phyloP scores from a whole-genome alignment of 2,888 invertebrate species.

The Zele albiditarsus region DNA sequence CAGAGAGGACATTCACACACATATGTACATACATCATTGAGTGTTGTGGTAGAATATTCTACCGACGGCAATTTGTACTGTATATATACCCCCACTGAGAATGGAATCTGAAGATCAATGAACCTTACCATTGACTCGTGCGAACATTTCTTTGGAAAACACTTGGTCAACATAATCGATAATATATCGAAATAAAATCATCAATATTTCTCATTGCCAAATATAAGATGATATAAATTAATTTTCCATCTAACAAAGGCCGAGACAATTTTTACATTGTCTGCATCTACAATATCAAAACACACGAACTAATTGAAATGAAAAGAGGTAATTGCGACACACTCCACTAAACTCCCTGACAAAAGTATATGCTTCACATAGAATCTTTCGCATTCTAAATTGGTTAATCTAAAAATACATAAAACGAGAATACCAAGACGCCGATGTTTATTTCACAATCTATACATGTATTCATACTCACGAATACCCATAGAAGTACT shows the following conservation, averaged over 20 bases:
- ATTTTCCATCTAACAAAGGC: too few relatives aligned
- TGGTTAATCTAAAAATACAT: constrained; percentile 37
- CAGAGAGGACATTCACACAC: neutral
- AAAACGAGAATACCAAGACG: constrained; percentile 1
- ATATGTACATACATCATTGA: neutral
- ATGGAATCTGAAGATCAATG: constrained; percentile 50
- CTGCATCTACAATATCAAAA: neutral
- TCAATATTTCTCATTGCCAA: neutral
- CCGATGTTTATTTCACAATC: neutral
- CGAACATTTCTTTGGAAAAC: constrained; percentile 50
- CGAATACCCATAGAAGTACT: neutral
- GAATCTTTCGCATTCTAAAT: constrained; percentile 15
- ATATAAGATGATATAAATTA: too few relatives aligned
- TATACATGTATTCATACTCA: neutral
- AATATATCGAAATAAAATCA: neutral
- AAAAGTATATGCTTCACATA: neutral
- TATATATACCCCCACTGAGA: constrained; percentile 11
- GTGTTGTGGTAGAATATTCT: neutral
- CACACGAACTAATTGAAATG: neutral
- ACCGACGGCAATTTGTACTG: constrained; percentile 13
- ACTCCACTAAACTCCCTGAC: constrained; percentile 5
- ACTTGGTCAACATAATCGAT: constrained; percentile 48
- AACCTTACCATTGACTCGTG: constrained; percentile 54
- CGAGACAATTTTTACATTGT: too few relatives aligned
- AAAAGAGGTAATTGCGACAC: neutral